Percentiles rank a stretch among this genome's conserved stretches.
These are phyloP conservation scores for Rhynchonycteris naso DNA, from an alignment of 2,797 vertebrate species.

Conservation along the genomic window DNA sequence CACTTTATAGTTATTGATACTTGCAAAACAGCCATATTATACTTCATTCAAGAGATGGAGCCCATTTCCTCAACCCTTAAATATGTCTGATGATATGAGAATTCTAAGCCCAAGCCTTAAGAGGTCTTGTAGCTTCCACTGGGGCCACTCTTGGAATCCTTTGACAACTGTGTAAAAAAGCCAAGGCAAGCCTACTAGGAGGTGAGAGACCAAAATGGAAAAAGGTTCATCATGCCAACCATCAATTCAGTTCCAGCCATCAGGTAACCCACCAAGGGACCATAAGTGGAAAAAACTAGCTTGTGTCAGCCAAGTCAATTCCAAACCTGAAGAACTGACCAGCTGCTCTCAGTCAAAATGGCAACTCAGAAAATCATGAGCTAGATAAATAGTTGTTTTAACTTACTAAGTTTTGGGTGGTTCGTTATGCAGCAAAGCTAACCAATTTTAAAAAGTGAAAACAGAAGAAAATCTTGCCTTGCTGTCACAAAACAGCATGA, in stretches of 20 bases:
- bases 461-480: no score
- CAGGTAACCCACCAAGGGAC: no score
- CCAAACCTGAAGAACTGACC: not conserved
- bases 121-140: not conserved
- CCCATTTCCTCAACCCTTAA: not conserved
- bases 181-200: not conserved
- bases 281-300: no score
- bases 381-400: not conserved
- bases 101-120: not conserved
- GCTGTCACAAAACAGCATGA: no score
- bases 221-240: not conserved
- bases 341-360: not conserved
- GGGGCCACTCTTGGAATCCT: not conserved
- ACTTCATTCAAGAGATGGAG: not conserved
- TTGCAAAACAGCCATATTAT: not conserved
- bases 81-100: no score
- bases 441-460: not conserved
- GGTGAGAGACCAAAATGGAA: not conserved
- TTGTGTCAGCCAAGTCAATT: not conserved
- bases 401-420: not conserved
- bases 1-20: not conserved
- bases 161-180: accelerated
- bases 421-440: not conserved
- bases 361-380: not conserved
- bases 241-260: not conserved